Evolutionary conservation across 2,888 invertebrate species (phyloP).

Genomic region (Aphidoletes aphidimyza): DNA sequence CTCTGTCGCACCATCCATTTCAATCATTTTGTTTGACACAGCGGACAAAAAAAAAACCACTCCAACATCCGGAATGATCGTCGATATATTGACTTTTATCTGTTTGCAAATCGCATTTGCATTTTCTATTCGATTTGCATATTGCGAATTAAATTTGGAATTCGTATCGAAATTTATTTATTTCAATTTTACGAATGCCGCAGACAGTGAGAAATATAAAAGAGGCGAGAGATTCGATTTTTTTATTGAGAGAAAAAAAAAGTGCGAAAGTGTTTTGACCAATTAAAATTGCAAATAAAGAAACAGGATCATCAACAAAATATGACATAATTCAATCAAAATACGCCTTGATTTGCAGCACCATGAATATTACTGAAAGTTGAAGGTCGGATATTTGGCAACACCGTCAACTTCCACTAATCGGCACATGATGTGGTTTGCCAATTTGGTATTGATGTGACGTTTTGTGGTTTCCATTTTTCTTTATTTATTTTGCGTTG

Average conservation of each 20-base stretch:
- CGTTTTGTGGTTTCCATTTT: constrained; percentile 17
- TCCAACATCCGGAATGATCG: constrained; percentile 20
- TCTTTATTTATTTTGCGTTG: background rate
- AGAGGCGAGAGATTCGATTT: background rate
- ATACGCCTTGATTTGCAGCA: background rate
- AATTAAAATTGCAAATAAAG: no score
- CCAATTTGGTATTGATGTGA: background rate
- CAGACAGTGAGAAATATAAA: no score
- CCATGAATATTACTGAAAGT: background rate
- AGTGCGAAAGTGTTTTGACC: background rate
- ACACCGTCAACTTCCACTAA: no score
- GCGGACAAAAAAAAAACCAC: no score
- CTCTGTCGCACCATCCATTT: no score
- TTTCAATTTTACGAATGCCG: no score
- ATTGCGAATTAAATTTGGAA: background rate
- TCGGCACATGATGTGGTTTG: constrained; percentile 17
- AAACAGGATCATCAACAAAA: background rate
- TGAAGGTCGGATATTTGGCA: constrained; percentile 26
- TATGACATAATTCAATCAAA: constrained; percentile 24
- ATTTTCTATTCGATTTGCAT: constrained; percentile 25
- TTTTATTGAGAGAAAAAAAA: background rate
- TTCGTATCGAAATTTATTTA: no score
- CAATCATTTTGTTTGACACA: no score
- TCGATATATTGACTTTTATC: background rate
- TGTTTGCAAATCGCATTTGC: background rate